These are phyloP conservation scores for Ochotona princeps DNA, from an alignment of 2,113 vertebrate species.

Conservation along the genomic window DNA sequence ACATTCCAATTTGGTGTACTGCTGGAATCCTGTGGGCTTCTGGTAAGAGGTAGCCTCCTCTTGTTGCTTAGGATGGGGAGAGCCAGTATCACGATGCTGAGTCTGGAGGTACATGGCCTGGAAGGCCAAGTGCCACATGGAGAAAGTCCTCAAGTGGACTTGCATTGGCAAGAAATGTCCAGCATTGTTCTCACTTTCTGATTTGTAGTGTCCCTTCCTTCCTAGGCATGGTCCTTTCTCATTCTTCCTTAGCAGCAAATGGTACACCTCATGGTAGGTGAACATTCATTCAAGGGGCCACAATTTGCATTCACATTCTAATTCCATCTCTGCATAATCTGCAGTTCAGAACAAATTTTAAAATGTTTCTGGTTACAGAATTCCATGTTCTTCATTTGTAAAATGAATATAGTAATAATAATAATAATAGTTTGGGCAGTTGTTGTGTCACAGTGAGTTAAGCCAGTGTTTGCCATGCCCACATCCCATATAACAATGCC, in stretches of 20 bases:
- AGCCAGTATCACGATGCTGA: not conserved
- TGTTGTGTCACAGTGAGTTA: too few species aligned
- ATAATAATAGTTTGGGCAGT: not conserved
- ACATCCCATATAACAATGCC: too few species aligned
- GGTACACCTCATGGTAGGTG: not conserved
- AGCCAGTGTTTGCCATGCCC: too few species aligned
- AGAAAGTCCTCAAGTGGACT: not conserved
- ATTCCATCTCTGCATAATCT: not conserved
- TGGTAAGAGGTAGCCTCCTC: not conserved
- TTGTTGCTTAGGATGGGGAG: not conserved
- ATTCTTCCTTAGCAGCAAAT: not conserved
- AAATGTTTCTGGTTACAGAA: not conserved
- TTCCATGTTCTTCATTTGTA: not conserved
- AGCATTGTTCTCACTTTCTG: accelerated
- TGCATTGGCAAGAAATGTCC: not conserved
- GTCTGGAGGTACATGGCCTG: not conserved
- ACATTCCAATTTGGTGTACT: not conserved
- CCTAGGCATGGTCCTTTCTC: not conserved
- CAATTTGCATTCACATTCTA: not conserved
- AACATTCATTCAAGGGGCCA: not conserved
- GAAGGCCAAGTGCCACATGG: not conserved
- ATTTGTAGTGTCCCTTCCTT: not conserved
- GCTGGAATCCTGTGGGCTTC: too few species aligned
- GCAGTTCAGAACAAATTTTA: not conserved
- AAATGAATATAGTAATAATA: not conserved